Evolutionary conservation across 1,140 invertebrate genomes (phyloP).

Genomic region (Araneus ventricosus): DNA sequence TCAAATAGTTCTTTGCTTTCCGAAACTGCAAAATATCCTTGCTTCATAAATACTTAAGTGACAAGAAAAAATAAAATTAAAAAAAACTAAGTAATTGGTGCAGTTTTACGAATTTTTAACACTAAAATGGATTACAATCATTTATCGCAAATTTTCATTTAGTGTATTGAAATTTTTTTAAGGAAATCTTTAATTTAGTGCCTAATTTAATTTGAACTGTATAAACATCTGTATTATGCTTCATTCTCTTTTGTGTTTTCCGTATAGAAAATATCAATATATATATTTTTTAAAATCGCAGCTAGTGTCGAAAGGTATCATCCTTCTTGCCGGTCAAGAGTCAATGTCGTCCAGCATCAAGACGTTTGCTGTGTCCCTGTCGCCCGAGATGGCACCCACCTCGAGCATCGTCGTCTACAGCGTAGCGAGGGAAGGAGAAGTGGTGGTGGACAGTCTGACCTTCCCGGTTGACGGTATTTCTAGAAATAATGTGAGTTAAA

Average conservation of each 20-base stretch:
- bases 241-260: background rate
- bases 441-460: constrained; percentile 94
- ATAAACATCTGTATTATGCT: background rate
- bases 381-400: constrained; percentile 96
- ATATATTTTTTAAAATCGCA: background rate
- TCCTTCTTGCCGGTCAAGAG: constrained; percentile 80
- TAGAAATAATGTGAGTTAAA: constrained; percentile 85
- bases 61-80: too few species aligned
- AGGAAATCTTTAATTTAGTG: too few species aligned
- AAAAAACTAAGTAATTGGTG: too few species aligned
- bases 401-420: constrained; percentile 94
- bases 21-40: too few species aligned
- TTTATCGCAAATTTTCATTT: too few species aligned
- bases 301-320: constrained; percentile 88
- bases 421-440: constrained; percentile 89
- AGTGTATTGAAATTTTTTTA: too few species aligned
- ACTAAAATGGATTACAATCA: too few species aligned
- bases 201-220: too few species aligned
- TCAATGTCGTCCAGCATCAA: constrained; percentile 82
- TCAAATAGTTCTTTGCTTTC: too few species aligned
- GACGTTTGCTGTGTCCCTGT: constrained; percentile 93
- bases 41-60: too few species aligned
- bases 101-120: too few species aligned
- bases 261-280: background rate
- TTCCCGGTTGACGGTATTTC: constrained; percentile 97